Evolutionary conservation across 2,888 invertebrate species (phyloP), one percentile per base, ranked within the genome.

Genomic region (Heterodera filipjevi): DNA sequence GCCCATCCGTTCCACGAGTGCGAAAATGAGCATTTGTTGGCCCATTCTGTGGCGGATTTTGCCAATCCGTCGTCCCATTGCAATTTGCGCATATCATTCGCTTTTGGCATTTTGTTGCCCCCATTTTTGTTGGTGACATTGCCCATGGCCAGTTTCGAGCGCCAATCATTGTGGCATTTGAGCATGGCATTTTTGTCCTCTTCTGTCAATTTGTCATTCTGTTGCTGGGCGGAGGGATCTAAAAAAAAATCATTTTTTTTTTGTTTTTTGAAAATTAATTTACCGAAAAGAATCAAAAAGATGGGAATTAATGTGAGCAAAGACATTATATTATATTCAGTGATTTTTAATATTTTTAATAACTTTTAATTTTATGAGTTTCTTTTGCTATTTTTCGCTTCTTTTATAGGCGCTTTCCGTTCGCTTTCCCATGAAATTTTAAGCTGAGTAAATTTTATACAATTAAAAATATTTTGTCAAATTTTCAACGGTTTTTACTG

Each of bases 21-120:
- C 16, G 77, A 53, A n/a, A 79, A 81, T 10, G 74, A 16, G 74
- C 84, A 84, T 49, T 78, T 73, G 32, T 80, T 32, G 35, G 81
- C 81, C 83, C 82, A 84, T 32, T 76, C 46, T 74, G 82, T 77
- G 3, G 84, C 84, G n/a, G 71, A 74, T 14, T 64, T 76, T 76
- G 83, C 84, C n/a, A 84, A 44, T 10, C 27, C 2, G 5, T 39
- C 49, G 33, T 80, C 80, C 74, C 80, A 82, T 22, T 49, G 14
- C 2, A 75, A 59, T 27, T 30, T 35, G 49, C 32, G 22, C 70
- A 77, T 79, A 49, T 79, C 77, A 33, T 32, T 22, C 19, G 71
- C 79, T 1, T 30, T n/a, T 6, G 79, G 79, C 19, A 75, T 39
- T n/a, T 44, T 59, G n/a, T n/a, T 59, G n/a, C 32, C 33, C 19